Evolutionary conservation across 1,140 invertebrate species (phyloP).

Genomic region (Lordiphosa clarofinis): DNA sequence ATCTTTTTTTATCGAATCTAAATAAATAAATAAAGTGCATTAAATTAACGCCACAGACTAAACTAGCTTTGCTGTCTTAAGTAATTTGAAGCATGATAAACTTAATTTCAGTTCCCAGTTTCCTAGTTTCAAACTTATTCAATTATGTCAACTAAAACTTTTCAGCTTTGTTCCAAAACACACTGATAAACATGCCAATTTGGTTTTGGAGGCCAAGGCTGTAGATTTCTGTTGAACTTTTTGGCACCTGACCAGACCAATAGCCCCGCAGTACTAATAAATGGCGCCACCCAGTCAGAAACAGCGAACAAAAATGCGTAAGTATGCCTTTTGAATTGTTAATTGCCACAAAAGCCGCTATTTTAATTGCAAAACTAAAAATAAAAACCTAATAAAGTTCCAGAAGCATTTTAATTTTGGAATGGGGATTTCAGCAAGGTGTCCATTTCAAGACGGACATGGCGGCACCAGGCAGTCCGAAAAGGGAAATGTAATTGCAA

Average conservation of each 20-base stretch:
- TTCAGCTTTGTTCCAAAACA: background rate
- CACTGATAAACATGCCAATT: background rate
- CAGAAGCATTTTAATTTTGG: conserved; percentile 5
- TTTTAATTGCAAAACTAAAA: too few species aligned
- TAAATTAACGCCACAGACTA: too few species aligned
- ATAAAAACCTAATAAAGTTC: background rate
- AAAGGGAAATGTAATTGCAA: conserved; percentile 9
- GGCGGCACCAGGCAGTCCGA: background rate
- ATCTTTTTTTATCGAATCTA: too few species aligned
- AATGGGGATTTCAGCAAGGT: conserved; percentile 5
- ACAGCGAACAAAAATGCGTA: conserved; percentile 1
- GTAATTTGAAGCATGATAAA: too few species aligned
- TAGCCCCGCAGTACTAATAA: too few species aligned
- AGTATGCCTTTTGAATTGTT: conserved; percentile 5
- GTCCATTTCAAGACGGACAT: conserved; percentile 4
- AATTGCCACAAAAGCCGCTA: conserved; percentile 1
- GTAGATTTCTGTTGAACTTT: conserved; percentile 13
- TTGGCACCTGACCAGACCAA: conserved; percentile 14
- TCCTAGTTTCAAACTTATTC: too few species aligned
- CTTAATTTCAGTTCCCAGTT: too few species aligned
- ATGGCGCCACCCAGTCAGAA: conserved; percentile 4
- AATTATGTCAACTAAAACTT: background rate
- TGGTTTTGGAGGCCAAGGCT: conserved; percentile 10
- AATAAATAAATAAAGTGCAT: too few species aligned
- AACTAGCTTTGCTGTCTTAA: too few species aligned